Evolutionary conservation across 30 jellyfish, hydroid and myxozoan genomes (phyloP).

Genomic region (Chrysaora quinquecirrha): DNA sequence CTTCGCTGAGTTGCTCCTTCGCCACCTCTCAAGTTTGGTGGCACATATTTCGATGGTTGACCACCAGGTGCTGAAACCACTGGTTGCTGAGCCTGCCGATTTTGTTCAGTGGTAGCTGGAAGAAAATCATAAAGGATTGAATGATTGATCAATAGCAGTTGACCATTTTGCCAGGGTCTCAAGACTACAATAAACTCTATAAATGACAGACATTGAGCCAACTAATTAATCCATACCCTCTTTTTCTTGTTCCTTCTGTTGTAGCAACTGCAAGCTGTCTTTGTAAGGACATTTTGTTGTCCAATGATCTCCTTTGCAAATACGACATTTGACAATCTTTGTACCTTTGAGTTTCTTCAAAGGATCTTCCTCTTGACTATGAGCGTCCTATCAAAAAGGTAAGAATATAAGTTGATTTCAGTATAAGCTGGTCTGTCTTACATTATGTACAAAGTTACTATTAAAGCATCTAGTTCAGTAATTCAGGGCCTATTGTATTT

Average conservation of each 20-base stretch:
- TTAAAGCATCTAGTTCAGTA: too few species aligned
- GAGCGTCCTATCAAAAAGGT: slow-evolving; percentile 65
- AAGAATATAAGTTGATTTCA: too few species aligned
- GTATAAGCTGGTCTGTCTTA: not conserved
- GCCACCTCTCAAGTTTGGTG: slow-evolving; percentile 88
- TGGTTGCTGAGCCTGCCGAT: slow-evolving; percentile 50
- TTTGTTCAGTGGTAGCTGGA: slow-evolving; percentile 42
- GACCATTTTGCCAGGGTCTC: too few species aligned
- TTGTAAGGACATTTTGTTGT: slow-evolving; percentile 96
- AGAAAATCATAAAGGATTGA: not conserved
- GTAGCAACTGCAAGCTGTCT: slow-evolving; percentile 83
- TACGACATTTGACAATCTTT: slow-evolving; percentile 89
- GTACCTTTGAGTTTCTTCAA: slow-evolving; percentile 84
- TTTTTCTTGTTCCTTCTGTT: slow-evolving; percentile 79
- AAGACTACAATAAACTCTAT: too few species aligned
- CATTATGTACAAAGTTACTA: too few species aligned
- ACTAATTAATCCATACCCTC: slow-evolving; percentile 32
- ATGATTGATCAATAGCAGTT: too few species aligned
- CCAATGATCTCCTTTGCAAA: slow-evolving; percentile 98
- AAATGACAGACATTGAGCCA: not conserved
- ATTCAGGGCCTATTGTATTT: too few species aligned
- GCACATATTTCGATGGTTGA: slow-evolving; percentile 76
- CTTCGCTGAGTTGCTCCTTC: slow-evolving; percentile 80
- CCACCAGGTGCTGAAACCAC: slow-evolving; percentile 64
- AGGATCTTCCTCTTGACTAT: slow-evolving; percentile 88